These are phyloP conservation scores for Platysternon megacephalum DNA, from an alignment of 2,113 vertebrate genomes.

Conservation along the genomic window DNA sequence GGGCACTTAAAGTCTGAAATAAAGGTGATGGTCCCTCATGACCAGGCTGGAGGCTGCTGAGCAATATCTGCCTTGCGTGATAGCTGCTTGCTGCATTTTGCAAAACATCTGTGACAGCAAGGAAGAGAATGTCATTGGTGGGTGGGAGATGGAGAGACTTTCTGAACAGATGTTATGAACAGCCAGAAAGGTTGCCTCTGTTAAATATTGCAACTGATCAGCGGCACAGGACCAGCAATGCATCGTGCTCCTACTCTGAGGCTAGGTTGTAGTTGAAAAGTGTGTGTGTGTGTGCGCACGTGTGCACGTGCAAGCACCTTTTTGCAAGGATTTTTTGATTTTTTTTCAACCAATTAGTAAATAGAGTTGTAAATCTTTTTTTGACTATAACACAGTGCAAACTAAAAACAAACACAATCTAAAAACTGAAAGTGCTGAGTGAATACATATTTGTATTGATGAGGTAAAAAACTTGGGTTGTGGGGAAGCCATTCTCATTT, in stretches of 20 bases:
- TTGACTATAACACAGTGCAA: neutral
- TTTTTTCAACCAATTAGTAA: neutral
- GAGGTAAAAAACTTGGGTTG: neutral
- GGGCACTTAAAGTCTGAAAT: neutral
- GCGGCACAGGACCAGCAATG: neutral
- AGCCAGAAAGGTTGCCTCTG: neutral
- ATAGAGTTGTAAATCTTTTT: neutral
- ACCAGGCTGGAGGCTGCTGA: neutral
- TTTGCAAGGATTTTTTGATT: neutral
- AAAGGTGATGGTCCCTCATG: neutral
- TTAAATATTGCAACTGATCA: neutral
- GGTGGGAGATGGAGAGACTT: neutral
- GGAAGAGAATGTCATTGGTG: neutral
- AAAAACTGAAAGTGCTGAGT: fast-evolving
- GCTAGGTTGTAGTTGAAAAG: neutral
- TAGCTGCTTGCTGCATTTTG: neutral
- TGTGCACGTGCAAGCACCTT: neutral
- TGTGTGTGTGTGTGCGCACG: neutral
- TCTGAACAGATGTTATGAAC: neutral
- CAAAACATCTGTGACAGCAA: neutral
- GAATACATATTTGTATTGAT: neutral
- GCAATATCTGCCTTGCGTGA: neutral
- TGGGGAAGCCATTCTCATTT: neutral
- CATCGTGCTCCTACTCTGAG: neutral
- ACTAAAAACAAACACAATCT: neutral